phyloP scores from a whole-genome alignment of 2,888 invertebrate species.

The Trachelus troglodyta region DNA sequence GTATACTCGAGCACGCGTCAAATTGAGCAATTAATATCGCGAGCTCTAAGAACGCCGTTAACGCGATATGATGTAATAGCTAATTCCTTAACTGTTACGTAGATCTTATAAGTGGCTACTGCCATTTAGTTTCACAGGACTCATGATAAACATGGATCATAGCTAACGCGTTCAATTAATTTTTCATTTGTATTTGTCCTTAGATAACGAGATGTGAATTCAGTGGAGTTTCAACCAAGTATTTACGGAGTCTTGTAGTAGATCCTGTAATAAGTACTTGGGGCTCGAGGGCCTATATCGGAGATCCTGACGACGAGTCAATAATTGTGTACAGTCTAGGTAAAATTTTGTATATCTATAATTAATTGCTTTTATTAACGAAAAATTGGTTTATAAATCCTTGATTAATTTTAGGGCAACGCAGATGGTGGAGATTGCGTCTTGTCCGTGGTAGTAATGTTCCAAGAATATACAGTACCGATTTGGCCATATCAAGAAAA shows the following conservation, averaged over 20 bases:
- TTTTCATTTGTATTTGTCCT: background rate
- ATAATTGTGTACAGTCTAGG: constrained; percentile 46
- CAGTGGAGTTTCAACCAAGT: constrained; percentile 38
- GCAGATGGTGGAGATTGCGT: constrained; percentile 58
- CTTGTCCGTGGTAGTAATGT: constrained; percentile 29
- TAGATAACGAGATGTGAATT: constrained; percentile 43
- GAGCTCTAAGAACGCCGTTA: background rate
- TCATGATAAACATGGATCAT: background rate
- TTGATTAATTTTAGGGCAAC: constrained; percentile 32
- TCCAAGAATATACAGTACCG: constrained; percentile 47
- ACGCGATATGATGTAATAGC: background rate
- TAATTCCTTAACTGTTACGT: background rate
- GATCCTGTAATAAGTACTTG: constrained; percentile 46
- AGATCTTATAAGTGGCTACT: background rate
- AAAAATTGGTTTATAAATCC: background rate
- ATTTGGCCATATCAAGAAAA: constrained; percentile 57
- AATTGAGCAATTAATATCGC: background rate
- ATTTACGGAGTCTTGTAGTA: constrained; percentile 54
- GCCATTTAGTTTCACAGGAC: background rate
- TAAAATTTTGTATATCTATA: background rate
- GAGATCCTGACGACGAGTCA: constrained; percentile 53
- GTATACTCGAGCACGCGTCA: background rate
- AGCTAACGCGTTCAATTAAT: background rate
- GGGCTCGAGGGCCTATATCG: constrained; percentile 61
- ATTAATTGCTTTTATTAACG: background rate